Evolutionary conservation across 2,888 invertebrate genomes (phyloP), one percentile per base, ranked within the genome.

Genomic region (Athalia circularis): DNA sequence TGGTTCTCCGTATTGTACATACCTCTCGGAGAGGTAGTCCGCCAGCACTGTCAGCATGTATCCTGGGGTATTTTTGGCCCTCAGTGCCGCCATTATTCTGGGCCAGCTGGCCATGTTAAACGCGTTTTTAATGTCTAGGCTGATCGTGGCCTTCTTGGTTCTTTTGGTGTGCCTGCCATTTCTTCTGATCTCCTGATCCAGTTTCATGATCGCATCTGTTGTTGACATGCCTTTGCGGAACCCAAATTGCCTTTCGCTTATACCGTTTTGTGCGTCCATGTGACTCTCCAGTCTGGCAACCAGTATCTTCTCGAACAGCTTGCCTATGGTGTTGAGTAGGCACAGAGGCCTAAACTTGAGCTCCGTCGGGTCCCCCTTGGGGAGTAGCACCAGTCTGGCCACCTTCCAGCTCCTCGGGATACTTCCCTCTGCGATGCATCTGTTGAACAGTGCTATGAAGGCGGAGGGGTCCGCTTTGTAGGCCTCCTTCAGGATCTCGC

Each of bases 151-250:
- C 1, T 4, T 29, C 54, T 65, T 45, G 45, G 4, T 9, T 0
- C 59, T 47, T 47, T 50, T 8, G 7, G 64, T 59, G 29, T 29
- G 29, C 57, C 11, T 9, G 3, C 29, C 7, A 9, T 65, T 29
- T 7, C 52, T 50, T 15, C 52, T 9, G n/a, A 11, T 29, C 43
- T 6, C 9, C 29, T 29, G 29, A 4, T 67, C 3, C 65, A 54
- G 0, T 8, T 65, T 8, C 9, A 9, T 7, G 52, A 77, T 9
- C n/a, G 77, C 77, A 3, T 77, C 67, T 4, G 43, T 0, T 3
- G 77, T 68, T 3, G 59, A 57, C 6, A 43, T 52, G 43, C 65
- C 77, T 43, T 48, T 15, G 3, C 77, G 67, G 47, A 77, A 77
- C 3, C 77, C 77, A 15, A 13, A 77, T 29, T 77, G 77, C 0